Percentiles rank a stretch among this genome's conserved stretches.
Evolutionary conservation across 2,888 invertebrate species (phyloP).

Genomic region (Zygothrica quintamaculata): DNA sequence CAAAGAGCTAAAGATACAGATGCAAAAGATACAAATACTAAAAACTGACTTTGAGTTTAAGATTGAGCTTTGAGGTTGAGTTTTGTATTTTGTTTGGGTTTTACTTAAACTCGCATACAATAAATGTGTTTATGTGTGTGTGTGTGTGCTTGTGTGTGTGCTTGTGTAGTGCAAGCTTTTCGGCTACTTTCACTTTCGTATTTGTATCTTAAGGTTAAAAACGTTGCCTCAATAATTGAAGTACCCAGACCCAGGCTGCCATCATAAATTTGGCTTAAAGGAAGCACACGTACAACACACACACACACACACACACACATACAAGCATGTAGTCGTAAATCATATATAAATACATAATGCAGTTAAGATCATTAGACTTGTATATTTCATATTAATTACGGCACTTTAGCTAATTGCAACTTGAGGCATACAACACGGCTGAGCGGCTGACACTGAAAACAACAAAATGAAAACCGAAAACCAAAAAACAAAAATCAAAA

Average conservation of each 20-base stretch:
- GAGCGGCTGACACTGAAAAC: constrained; percentile 61
- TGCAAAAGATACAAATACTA: constrained; percentile 17
- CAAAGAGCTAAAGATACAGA: constrained; percentile 18
- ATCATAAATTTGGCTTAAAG: constrained; percentile 59
- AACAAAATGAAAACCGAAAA: constrained; percentile 6
- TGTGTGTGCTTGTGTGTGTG: constrained; percentile 4
- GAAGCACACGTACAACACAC: constrained; percentile 9
- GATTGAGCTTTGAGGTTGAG: constrained; percentile 4
- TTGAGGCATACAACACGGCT: constrained; percentile 14
- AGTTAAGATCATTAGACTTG: constrained; percentile 58
- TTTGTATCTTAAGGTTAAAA: constrained; percentile 48
- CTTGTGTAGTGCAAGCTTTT: constrained; percentile 54
- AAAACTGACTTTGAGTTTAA: not conserved
- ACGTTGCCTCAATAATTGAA: constrained; percentile 30
- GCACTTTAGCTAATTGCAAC: constrained; percentile 55
- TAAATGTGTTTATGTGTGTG: not conserved
- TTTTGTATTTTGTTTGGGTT: too few relatives aligned
- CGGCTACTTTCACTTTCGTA: constrained; percentile 72
- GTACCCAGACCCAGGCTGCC: constrained; percentile 23
- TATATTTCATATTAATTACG: constrained; percentile 67
- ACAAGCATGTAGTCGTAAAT: constrained; percentile 42
- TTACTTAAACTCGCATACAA: too few relatives aligned
- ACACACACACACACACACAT: constrained; percentile 3
- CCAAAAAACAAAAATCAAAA: constrained; percentile 3
- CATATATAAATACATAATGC: constrained; percentile 49